Evolutionary conservation across 2,113 vertebrate genomes (phyloP), one percentile per base, ranked within the genome.

Genomic region (Echinops telfairi): DNA sequence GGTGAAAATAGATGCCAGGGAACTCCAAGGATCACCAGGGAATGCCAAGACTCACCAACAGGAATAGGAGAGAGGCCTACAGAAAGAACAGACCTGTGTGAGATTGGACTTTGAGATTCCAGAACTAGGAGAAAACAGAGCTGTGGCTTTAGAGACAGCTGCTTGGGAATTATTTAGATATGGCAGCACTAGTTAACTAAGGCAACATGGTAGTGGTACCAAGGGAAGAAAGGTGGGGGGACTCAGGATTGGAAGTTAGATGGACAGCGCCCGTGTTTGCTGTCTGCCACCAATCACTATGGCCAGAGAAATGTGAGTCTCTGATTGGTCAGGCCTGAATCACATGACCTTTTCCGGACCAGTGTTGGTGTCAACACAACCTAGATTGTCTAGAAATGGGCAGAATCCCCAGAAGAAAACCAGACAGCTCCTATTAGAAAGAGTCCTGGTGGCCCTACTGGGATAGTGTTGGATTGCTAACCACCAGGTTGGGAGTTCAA

Each of bases 221-320:
- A 15, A 12, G 68, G 6, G 6, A 16, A 33, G 31, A 19, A 1
- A 60, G 25, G 23, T 58, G 23, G 4, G 33, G 40, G 2, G 15
- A 9, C 40, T 77, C 6, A 3, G 62, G 33, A 22, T 1, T 17
- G 1, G 22, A 25, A 23, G 14, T 1, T 10, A 7, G 66, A 23
- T 29, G 31, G 33, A 1, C 0, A 1, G 6, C 27, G 40, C 0
- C 10, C 0, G 15, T 0, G 6, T 22, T 20, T 1, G 25, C 29
- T 11, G 58, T 43, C 6, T 0, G 14, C 4, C 11, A 8, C 25
- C 76, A 0, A 1, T 4, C n/a, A 17, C n/a, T 0, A 43, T 14
- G 16, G 25, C 47, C 66, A 73, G 53, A 95, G 89, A 78, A 81
- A 62, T 40, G 27, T 6, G 7, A 40, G 9, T 40, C 23, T 88